Percentiles rank a stretch among this genome's conserved stretches.
Evolutionary conservation across 2,888 invertebrate species (phyloP).

Genomic region (Pristionchus entomophagus): DNA sequence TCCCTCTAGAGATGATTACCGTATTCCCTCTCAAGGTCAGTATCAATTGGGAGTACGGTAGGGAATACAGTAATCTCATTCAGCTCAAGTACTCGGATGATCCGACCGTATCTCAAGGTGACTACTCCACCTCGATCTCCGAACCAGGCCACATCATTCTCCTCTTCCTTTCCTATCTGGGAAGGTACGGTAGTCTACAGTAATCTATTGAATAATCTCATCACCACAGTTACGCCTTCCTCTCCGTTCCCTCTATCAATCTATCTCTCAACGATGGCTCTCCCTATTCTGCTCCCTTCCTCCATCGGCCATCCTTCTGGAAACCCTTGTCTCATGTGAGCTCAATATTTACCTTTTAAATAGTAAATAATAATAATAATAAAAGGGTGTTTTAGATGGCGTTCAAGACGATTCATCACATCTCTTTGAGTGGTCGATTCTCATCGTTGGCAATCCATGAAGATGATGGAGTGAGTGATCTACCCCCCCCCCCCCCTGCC

Average conservation of each 20-base stretch:
- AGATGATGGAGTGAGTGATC: neutral
- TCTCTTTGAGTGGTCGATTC: slow-evolving; percentile 60
- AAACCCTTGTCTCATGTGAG: slow-evolving; percentile 32
- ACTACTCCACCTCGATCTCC: slow-evolving; percentile 1
- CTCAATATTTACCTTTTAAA: neutral
- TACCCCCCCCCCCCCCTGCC: too few relatives aligned
- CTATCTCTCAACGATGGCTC: slow-evolving; percentile 33
- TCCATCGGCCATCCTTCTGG: slow-evolving; percentile 42
- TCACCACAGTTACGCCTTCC: slow-evolving; percentile 33
- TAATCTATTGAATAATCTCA: neutral
- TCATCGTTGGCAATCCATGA: slow-evolving; percentile 51
- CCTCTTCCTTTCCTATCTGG: slow-evolving; percentile 33
- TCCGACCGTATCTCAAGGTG: neutral
- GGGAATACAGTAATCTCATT: neutral
- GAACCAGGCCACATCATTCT: slow-evolving; percentile 44
- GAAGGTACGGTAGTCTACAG: neutral
- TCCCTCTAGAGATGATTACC: neutral
- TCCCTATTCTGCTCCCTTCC: slow-evolving; percentile 24
- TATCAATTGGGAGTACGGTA: too few relatives aligned
- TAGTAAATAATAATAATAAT: neutral
- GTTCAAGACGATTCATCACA: slow-evolving; percentile 61
- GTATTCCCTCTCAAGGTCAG: slow-evolving; percentile 37
- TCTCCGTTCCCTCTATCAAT: slow-evolving; percentile 4
- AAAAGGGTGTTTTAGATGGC: too few relatives aligned
- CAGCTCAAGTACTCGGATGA: neutral